Evolutionary conservation across 2,113 vertebrate genomes (phyloP).

Genomic region (Serinus canaria): DNA sequence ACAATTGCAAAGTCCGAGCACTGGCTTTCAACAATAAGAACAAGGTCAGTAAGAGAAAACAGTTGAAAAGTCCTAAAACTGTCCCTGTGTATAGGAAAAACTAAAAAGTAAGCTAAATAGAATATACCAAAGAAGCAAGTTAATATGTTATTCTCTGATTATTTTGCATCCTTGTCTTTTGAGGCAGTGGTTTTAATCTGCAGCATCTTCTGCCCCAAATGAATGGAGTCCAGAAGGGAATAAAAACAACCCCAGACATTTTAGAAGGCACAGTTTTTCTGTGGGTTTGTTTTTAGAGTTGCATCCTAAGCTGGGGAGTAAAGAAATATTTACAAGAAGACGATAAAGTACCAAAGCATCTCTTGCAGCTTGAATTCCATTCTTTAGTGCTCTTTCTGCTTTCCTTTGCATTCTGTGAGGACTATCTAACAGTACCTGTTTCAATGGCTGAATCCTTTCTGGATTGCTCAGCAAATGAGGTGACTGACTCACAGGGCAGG

Average conservation of each 20-base stretch:
- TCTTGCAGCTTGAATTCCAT: background rate
- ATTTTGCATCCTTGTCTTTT: background rate
- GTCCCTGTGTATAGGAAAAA: background rate
- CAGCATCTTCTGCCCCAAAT: background rate
- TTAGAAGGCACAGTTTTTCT: background rate
- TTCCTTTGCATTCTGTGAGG: background rate
- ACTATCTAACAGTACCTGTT: background rate
- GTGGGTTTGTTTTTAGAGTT: background rate
- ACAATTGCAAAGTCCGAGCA: conserved; percentile 96
- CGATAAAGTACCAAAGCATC: background rate
- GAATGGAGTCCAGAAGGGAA: background rate
- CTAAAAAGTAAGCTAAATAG: background rate
- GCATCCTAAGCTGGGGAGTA: background rate
- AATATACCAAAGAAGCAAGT: background rate
- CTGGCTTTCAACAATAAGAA: conserved; percentile 95
- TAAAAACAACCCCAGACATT: background rate
- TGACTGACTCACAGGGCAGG: background rate
- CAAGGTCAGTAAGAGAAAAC: conserved; percentile 78
- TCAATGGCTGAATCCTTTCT: background rate
- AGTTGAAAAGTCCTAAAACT: background rate
- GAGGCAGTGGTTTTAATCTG: rapidly evolving
- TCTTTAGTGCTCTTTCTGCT: background rate
- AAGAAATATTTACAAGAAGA: background rate
- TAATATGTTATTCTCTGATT: background rate
- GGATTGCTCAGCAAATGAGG: background rate